Evolutionary conservation across 2,888 invertebrate species (phyloP).

Genomic region (Nineta flava): DNA sequence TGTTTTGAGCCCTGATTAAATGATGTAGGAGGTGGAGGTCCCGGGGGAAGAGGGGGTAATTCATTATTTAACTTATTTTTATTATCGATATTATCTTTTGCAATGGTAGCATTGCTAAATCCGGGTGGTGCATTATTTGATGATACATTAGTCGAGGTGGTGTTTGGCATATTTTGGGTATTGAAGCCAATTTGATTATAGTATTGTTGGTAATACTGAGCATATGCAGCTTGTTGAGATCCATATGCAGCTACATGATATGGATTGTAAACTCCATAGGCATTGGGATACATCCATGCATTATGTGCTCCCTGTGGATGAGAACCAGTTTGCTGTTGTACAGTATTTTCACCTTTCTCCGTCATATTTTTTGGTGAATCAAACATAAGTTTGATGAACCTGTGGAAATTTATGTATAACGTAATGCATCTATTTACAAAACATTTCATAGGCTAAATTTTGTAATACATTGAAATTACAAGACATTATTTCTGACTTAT

Average conservation of each 20-base stretch:
- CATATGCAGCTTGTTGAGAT: conserved; percentile 19
- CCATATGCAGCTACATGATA: conserved; percentile 2
- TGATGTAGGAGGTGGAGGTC: conserved; percentile 31
- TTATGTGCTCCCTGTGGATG: neutral
- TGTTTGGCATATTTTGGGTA: conserved; percentile 16
- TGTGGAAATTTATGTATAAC: neutral
- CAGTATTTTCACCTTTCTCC: conserved; percentile 4
- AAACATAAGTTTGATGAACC: neutral
- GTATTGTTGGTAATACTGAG: conserved; percentile 34
- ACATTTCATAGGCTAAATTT: too few relatives aligned
- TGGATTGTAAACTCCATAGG: conserved; percentile 6
- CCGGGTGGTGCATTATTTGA: conserved; percentile 30
- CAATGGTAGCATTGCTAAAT: conserved; percentile 26
- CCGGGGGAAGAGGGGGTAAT: conserved; percentile 40
- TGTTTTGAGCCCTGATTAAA: conserved; percentile 22
- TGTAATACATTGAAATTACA: too few relatives aligned
- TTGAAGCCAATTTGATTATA: conserved; percentile 28
- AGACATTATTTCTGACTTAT: too few relatives aligned
- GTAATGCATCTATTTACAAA: conserved; percentile 3
- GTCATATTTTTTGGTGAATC: conserved; percentile 1
- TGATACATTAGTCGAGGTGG: conserved; percentile 14
- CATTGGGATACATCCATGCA: conserved; percentile 4
- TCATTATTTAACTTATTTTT: conserved; percentile 23
- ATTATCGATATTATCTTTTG: conserved; percentile 16
- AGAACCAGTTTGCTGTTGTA: conserved; percentile 1